phyloP scores from a whole-genome alignment of 2,113 vertebrate species.

The Azemiops feae region DNA sequence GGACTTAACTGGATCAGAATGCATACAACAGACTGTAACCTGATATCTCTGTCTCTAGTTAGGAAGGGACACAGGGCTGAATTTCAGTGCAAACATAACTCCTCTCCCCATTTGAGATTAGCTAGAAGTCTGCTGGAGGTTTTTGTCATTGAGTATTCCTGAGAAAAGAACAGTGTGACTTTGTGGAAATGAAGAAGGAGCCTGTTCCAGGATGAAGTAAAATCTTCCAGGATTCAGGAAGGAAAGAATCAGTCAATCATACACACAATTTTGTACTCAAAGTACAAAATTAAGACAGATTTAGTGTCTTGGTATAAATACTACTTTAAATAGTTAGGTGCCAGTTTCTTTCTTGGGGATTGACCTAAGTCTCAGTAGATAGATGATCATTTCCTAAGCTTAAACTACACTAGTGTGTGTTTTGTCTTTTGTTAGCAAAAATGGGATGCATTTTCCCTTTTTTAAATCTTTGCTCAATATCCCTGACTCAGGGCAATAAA shows the following conservation, averaged over 20 bases:
- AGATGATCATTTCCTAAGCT: neutral
- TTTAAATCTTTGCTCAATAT: neutral
- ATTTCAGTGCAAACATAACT: neutral
- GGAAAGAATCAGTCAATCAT: neutral
- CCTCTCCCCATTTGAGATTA: neutral
- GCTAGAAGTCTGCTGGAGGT: neutral
- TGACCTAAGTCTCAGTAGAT: neutral
- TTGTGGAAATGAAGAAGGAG: neutral
- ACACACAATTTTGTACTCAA: neutral
- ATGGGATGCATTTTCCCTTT: neutral
- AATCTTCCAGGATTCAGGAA: neutral
- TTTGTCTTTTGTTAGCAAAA: neutral
- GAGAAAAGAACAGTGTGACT: neutral
- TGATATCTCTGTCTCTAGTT: neutral
- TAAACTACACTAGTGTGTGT: neutral
- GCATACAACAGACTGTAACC: neutral
- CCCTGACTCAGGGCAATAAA: neutral
- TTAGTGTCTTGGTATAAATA: neutral
- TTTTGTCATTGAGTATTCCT: neutral
- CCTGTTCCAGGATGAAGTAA: neutral
- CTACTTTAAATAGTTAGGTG: neutral
- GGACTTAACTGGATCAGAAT: neutral
- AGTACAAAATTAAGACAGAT: neutral
- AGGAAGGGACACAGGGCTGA: neutral
- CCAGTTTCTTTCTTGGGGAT: neutral